Conservation (phyloP, 2,797 vertebrate genomes). For the Heterohyrax brucei region DNA sequence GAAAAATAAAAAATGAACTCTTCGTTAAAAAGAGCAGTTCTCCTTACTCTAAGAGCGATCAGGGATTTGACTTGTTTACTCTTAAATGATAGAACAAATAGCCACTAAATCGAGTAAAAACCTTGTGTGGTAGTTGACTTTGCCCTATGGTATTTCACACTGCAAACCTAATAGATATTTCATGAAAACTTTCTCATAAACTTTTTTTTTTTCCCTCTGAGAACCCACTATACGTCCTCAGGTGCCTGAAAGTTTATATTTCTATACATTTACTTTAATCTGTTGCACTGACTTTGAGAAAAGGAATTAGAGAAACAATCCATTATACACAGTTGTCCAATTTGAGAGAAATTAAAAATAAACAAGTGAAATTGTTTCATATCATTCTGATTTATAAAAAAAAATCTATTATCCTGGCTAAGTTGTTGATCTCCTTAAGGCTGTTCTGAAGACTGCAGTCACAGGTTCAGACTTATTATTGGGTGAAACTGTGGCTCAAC, state of each 20-base stretch:
- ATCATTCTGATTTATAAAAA: background rate
- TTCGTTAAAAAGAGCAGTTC: conserved; percentile 33
- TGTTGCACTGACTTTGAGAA: background rate
- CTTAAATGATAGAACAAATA: conserved; percentile 66
- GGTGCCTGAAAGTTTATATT: background rate
- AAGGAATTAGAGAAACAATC: background rate
- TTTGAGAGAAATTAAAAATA: background rate
- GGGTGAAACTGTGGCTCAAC: background rate
- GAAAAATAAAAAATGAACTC: background rate
- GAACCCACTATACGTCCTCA: background rate
- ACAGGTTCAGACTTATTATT: background rate
- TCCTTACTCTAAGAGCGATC: background rate
- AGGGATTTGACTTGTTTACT: conserved; percentile 51
- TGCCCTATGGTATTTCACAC: conserved; percentile 1
- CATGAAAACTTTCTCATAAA: conserved; percentile 1
- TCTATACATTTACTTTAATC: background rate
- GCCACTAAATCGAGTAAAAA: conserved; percentile 25
- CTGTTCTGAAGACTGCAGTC: background rate
- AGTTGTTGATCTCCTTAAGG: background rate
- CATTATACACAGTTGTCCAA: background rate
- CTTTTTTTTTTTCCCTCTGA: background rate
- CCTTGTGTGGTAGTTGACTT: background rate
- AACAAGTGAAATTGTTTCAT: background rate
- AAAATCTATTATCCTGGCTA: background rate
- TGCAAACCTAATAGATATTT: conserved; percentile 11